Percentiles rank a stretch among this genome's conserved stretches.
Conservation (phyloP, 2,888 invertebrate species). For the Trichogramma dendrolimi region DNA sequence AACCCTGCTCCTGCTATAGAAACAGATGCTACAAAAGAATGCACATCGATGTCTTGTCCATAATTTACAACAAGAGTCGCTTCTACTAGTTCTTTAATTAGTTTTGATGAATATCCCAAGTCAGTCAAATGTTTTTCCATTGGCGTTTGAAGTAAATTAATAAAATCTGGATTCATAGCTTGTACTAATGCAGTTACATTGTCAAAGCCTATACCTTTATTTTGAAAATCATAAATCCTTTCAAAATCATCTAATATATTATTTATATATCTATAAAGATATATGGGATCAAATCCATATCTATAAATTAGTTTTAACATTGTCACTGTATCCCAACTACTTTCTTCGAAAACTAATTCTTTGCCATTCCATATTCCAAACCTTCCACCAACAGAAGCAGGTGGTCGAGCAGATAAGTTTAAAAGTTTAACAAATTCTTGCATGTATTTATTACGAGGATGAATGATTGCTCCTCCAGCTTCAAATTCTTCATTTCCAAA, state of each 20-base stretch:
- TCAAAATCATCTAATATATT: conserved; percentile 40
- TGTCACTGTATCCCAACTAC: conserved; percentile 52
- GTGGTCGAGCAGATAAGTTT: conserved; percentile 37
- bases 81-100: conserved; percentile 58
- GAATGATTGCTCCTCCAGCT: conserved; percentile 60
- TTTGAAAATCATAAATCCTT: conserved; percentile 59
- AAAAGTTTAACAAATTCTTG: conserved; percentile 54
- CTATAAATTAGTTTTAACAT: conserved; percentile 55
- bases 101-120: conserved; percentile 50
- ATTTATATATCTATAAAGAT: conserved; percentile 43
- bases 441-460: conserved; percentile 59
- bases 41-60: conserved; percentile 58
- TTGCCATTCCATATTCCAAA: conserved; percentile 56
- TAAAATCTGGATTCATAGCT: conserved; percentile 55
- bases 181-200: conserved; percentile 55
- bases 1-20: conserved; percentile 57
- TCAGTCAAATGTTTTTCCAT: conserved; percentile 48
- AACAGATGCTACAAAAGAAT: conserved; percentile 53
- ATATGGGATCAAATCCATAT: conserved; percentile 57
- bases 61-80: conserved; percentile 59
- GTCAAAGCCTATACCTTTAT: conserved; percentile 53
- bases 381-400: conserved; percentile 21
- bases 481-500: conserved; percentile 56
- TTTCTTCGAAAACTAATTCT: conserved; percentile 56
- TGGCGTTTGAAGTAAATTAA: conserved; percentile 50